These are phyloP conservation scores for Bellardia pandia DNA, from an alignment of 2,888 invertebrate genomes.

Conservation along the genomic window DNA sequence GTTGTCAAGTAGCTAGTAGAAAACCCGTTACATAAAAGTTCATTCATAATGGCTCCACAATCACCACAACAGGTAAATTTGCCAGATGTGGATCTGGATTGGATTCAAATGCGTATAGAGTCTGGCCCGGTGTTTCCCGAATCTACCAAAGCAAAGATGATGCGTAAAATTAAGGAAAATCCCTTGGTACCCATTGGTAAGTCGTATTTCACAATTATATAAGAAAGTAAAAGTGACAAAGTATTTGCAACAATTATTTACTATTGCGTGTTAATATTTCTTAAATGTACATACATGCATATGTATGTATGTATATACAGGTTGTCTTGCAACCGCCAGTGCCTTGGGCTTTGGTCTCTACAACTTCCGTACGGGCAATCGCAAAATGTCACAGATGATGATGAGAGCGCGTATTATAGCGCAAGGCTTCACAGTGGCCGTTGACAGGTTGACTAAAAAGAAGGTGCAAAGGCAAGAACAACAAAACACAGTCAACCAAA, in stretches of 20 bases:
- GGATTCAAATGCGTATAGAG: constrained; percentile 88
- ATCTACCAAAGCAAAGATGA: constrained; percentile 87
- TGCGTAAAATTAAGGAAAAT: constrained; percentile 90
- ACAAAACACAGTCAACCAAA: neutral
- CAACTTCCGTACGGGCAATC: constrained; percentile 88
- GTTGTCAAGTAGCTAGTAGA: too few relatives aligned
- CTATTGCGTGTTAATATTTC: constrained; percentile 8
- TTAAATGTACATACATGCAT: neutral
- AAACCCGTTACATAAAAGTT: constrained; percentile 29
- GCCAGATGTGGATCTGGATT: constrained; percentile 87
- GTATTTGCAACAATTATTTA: neutral
- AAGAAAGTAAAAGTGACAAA: constrained; percentile 62
- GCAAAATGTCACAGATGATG: constrained; percentile 91
- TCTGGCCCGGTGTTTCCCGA: constrained; percentile 85
- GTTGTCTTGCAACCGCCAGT: constrained; percentile 88
- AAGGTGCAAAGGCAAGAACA: neutral
- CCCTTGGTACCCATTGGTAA: constrained; percentile 93
- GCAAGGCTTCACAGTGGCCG: constrained; percentile 93
- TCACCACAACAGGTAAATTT: constrained; percentile 74
- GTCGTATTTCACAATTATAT: constrained; percentile 73
- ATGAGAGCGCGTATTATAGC: constrained; percentile 93
- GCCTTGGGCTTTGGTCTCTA: constrained; percentile 90
- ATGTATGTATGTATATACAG: constrained; percentile 85
- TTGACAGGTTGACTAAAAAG: neutral
- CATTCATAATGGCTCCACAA: constrained; percentile 60